Percentiles rank a stretch among this genome's conserved stretches.
phyloP scores from a whole-genome alignment of 2,113 vertebrate genomes.

The Ondatra zibethicus region DNA sequence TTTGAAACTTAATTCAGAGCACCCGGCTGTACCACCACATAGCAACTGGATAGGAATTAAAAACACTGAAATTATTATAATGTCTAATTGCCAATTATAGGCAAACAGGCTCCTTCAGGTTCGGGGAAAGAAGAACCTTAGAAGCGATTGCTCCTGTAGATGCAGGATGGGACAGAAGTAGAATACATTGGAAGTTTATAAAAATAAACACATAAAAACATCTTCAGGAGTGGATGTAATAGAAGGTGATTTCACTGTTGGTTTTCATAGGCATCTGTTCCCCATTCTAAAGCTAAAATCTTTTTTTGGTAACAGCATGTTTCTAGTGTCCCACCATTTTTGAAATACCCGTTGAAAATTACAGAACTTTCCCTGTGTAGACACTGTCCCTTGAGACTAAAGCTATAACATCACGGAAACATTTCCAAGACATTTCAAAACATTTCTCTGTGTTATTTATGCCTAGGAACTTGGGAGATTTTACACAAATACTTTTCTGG shows the following conservation, averaged over 20 bases:
- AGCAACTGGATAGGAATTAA: not conserved
- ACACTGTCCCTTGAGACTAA: not conserved
- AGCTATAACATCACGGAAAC: not conserved
- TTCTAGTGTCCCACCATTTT: not conserved
- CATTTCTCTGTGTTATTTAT: not conserved
- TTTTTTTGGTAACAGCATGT: not conserved
- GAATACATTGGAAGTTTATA: not conserved
- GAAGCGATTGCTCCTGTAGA: not conserved
- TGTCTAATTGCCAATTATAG: not conserved
- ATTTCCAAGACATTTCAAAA: not conserved
- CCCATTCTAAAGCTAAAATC: not conserved
- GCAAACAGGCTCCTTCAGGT: not conserved
- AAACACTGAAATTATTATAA: not conserved
- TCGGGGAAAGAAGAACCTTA: not conserved
- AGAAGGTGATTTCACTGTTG: not conserved
- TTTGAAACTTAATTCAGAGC: not conserved
- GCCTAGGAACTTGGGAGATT: not conserved
- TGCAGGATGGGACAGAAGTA: rapidly evolving
- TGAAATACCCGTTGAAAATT: not conserved
- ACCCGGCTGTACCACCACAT: not conserved
- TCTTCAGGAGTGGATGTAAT: not conserved
- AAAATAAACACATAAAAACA: not conserved
- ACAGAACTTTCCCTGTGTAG: not conserved
- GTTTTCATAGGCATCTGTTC: not conserved
- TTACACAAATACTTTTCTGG: not conserved